Evolutionary conservation across 2,888 invertebrate species (phyloP), one percentile per base, ranked within the genome.

Genomic region (Ophonus ardosiacus): DNA sequence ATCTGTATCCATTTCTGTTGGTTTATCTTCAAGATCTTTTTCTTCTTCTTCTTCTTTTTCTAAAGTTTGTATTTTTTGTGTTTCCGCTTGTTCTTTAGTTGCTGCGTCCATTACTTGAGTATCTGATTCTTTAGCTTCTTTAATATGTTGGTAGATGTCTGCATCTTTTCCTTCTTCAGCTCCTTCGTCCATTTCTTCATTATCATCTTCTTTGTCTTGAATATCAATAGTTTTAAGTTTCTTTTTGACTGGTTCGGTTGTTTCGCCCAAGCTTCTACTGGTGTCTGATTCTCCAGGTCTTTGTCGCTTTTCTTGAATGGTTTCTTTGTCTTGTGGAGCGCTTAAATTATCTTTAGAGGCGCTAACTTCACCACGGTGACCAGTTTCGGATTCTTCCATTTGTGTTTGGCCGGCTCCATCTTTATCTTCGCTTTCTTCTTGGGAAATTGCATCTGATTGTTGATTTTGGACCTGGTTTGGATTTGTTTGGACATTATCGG

Each of bases 1-100:
- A 3, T 93, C 92, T 90, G 93, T 93, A 24, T 93, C 91, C 76
- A 92, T 90, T 57, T 93, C 92, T 31, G 94, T 94, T 6, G 93
- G 93, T 86, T 94, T 31, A 7, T 61, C 93, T 13, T 93, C 92
- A 7, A 93, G 88, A 74, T 93, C 92, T 8, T 94, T 93, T 4
- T 93, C 93, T 56, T 94, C 93, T 84, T 94, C 92, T 84, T 94
- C 92, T 63, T 95, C 94, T 24, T 95, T n/a, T n/a, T n/a, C 93
- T 61, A 94, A 92, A 85, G 95, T 93, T n/a, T 94, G 93, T 6
- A 94, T 90, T 59, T 94, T 94, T 87, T 95, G 95, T 87, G 94
- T 91, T 87, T 96, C 93, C 56, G 96, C 96, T 91, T 98, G 98
- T 87, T 98, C 97, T 90, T 96, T 94, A 0, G 96, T 96, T 0